Evolutionary conservation across 1,140 invertebrate genomes (phyloP).

Genomic region (Penaeus vannamei): DNA sequence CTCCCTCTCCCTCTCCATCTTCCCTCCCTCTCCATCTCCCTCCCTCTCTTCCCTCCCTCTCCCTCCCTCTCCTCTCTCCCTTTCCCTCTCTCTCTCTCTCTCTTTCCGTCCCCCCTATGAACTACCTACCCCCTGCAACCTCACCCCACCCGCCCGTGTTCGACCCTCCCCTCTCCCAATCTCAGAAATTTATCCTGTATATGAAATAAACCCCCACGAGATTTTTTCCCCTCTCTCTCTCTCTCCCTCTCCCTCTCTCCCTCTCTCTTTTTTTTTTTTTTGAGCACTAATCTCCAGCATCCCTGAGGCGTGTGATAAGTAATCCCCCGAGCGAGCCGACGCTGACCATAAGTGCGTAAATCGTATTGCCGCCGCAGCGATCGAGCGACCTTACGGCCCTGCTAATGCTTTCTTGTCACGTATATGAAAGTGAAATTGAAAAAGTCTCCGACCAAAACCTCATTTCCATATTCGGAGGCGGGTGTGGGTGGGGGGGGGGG

Average conservation of each 20-base stretch:
- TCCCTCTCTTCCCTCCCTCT: not conserved
- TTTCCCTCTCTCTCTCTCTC: not conserved
- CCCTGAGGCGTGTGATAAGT: constrained; percentile 1
- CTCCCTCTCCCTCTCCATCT: no score
- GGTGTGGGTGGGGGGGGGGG: not conserved
- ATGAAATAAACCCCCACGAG: no score
- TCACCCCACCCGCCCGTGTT: not conserved
- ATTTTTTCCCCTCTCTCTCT: no score
- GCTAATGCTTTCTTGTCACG: not conserved
- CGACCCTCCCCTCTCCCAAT: not conserved
- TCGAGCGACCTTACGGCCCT: not conserved
- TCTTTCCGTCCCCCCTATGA: not conserved
- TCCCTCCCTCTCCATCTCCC: no score
- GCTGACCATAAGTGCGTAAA: not conserved
- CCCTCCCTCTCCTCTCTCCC: not conserved
- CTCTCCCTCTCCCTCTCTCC: no score
- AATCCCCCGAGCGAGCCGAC: not conserved
- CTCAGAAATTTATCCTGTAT: not conserved
- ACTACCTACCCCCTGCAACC: not conserved
- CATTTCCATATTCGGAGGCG: constrained; percentile 13
- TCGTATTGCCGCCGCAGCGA: not conserved
- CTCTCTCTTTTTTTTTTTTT: no score
- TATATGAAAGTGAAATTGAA: constrained; percentile 29
- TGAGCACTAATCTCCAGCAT: not conserved
- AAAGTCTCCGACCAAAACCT: constrained; percentile 6